A percentile compares a stretch with the other conserved stretches of the same genome.
Evolutionary conservation across 2,888 invertebrate genomes (phyloP).

Genomic region (Seira ritae): DNA sequence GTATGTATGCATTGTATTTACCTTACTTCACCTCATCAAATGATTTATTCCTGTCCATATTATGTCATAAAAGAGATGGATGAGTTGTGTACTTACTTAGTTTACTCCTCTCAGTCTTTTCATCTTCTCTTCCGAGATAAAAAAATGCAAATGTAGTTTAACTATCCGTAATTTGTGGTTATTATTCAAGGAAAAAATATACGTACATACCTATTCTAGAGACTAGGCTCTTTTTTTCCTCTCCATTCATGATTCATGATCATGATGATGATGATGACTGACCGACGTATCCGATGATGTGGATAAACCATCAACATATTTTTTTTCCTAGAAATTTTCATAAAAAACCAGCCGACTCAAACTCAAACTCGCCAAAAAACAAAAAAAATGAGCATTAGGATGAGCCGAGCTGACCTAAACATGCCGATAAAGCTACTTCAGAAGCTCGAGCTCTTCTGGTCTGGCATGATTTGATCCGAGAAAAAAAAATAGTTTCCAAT

Average conservation of each 20-base stretch:
- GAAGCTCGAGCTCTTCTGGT: no score
- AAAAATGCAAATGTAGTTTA: conserved; percentile 46
- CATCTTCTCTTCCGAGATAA: not conserved
- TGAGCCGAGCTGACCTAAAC: no score
- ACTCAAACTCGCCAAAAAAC: not conserved
- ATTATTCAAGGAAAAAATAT: no score
- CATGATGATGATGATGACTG: not conserved
- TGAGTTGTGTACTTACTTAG: conserved; percentile 18
- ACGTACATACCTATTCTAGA: no score
- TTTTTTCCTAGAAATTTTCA: conserved; percentile 19
- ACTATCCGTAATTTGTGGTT: conserved; percentile 43
- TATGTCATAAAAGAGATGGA: conserved; percentile 59
- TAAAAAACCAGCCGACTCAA: not conserved
- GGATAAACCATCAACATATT: conserved; percentile 32
- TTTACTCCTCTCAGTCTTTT: not conserved
- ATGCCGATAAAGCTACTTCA: conserved; percentile 44
- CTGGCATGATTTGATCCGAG: no score
- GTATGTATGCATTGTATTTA: no score
- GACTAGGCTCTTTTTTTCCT: not conserved
- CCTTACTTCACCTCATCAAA: not conserved
- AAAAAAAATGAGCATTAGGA: no score
- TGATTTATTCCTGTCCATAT: conserved; percentile 33
- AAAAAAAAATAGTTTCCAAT: conserved; percentile 34
- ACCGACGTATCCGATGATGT: no score
- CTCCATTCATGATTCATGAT: not conserved